phyloP scores from a whole-genome alignment of 2,888 invertebrate species.

The Apotomis capreana region DNA sequence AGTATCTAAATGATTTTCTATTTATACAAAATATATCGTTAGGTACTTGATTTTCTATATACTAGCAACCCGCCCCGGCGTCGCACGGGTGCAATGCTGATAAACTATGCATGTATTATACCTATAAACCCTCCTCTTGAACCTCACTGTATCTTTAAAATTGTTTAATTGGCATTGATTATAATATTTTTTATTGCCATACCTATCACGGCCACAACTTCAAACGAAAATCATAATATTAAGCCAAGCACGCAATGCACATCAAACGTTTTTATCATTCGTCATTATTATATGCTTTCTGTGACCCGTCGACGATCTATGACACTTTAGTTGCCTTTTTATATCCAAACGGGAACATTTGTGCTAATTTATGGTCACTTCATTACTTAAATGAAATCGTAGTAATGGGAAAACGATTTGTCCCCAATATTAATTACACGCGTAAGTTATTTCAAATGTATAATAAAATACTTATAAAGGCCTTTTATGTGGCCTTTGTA shows the following conservation, averaged over 20 bases:
- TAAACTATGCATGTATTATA: no score
- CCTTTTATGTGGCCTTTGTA: background rate
- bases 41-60: no score
- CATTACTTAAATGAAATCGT: constrained; percentile 63
- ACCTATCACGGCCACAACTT: background rate
- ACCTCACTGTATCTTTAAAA: no score
- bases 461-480: background rate
- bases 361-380: constrained; percentile 67
- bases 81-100: no score
- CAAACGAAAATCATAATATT: background rate
- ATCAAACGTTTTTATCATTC: constrained; percentile 7
- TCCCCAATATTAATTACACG: constrained; percentile 8
- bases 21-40: no score
- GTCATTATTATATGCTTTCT: constrained; percentile 2
- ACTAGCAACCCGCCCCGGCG: no score
- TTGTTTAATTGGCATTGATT: background rate
- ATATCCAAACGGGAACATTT: constrained; percentile 66
- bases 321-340: constrained; percentile 75
- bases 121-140: no score
- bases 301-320: constrained; percentile 56
- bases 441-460: constrained; percentile 5
- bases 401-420: constrained; percentile 44
- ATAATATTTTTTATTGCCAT: background rate
- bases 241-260: constrained; percentile 17
- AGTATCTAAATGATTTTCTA: no score